A percentile compares a stretch with the other conserved stretches of the same genome.
phyloP scores from a whole-genome alignment of 2,888 invertebrate genomes.

The Nesidiocoris tenuis region DNA sequence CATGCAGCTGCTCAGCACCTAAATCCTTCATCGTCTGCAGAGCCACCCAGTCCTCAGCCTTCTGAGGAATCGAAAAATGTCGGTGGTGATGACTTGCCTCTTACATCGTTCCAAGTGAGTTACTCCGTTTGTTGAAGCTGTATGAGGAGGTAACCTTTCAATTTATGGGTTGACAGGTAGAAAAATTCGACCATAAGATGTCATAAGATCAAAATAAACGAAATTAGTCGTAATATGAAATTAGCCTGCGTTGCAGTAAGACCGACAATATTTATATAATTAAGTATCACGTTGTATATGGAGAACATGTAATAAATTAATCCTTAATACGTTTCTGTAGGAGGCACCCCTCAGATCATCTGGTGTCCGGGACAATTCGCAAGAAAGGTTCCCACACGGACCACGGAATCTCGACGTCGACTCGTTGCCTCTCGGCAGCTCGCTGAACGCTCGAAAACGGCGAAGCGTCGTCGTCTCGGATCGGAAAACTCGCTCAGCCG shows the following conservation, averaged over 20 bases:
- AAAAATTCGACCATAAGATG: too few species aligned
- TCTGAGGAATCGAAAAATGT: conserved; percentile 36
- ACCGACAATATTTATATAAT: too few species aligned
- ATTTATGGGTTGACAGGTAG: too few species aligned
- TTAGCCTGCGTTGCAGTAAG: too few species aligned
- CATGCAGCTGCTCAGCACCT: conserved; percentile 48
- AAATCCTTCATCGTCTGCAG: conserved; percentile 51
- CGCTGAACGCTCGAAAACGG: conserved; percentile 59
- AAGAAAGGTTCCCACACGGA: conserved; percentile 73
- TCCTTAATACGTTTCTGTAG: too few species aligned
- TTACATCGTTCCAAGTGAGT: conserved; percentile 50
- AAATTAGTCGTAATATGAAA: too few species aligned
- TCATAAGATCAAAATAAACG: too few species aligned
- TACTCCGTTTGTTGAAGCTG: too few species aligned
- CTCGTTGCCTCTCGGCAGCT: conserved; percentile 52
- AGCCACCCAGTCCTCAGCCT: neutral
- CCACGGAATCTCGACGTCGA: conserved; percentile 63
- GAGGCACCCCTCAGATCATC: conserved; percentile 53
- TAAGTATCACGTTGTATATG: too few species aligned
- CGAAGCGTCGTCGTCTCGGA: conserved; percentile 68
- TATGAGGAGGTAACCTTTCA: too few species aligned
- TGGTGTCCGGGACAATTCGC: conserved; percentile 50
- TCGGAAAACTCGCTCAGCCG: conserved; percentile 76
- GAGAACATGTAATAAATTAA: too few species aligned
- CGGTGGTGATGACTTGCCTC: conserved; percentile 51